Percentiles rank a stretch among this genome's conserved stretches.
These are phyloP conservation scores for Melanitta fusca DNA, from an alignment of 2,797 vertebrate species.

Conservation along the genomic window DNA sequence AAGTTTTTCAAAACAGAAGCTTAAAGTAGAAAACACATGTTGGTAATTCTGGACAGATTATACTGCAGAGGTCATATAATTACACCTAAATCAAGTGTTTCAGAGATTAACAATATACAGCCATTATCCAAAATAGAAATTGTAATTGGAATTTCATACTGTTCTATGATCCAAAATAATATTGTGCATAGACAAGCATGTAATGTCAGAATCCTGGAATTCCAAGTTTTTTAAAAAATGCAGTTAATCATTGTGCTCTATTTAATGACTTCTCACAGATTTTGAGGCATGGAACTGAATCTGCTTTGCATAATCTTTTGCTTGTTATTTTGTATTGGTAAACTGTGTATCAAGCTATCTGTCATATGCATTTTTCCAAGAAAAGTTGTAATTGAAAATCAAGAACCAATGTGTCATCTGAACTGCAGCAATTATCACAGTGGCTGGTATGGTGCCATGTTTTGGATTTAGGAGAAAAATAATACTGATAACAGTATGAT, in stretches of 20 bases:
- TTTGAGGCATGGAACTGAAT: background rate
- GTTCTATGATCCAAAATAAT: background rate
- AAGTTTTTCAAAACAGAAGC: background rate
- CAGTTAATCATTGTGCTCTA: background rate
- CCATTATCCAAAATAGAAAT: background rate
- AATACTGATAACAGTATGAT: no score
- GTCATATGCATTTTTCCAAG: background rate
- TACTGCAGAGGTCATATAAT: background rate
- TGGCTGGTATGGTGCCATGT: no score
- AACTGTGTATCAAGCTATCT: background rate
- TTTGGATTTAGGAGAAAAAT: no score
- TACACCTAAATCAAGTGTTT: background rate
- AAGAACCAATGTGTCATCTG: background rate
- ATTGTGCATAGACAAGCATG: background rate
- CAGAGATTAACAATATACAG: background rate
- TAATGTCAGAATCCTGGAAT: background rate
- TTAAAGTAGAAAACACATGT: background rate
- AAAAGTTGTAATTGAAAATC: background rate
- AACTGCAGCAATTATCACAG: background rate
- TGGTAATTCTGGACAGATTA: background rate
- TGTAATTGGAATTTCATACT: background rate
- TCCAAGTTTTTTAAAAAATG: background rate
- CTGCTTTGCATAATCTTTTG: background rate
- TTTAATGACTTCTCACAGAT: background rate
- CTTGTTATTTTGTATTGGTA: background rate